A percentile compares a stretch with the other conserved stretches of the same genome.
Evolutionary conservation across 1,140 invertebrate genomes (phyloP).

Genomic region (Propsilocerus akamusi): DNA sequence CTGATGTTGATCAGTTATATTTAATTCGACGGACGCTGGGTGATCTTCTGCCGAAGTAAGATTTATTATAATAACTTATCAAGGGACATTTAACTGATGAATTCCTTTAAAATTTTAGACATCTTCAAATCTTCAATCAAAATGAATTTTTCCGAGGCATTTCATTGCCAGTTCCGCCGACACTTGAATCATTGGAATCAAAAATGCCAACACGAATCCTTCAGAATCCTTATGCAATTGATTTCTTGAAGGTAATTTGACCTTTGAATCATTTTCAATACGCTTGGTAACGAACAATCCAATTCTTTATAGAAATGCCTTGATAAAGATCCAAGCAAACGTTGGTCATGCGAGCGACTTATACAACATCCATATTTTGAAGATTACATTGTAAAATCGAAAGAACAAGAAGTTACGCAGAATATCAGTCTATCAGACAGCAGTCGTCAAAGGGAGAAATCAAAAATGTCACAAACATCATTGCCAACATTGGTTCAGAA

Average conservation of each 20-base stretch:
- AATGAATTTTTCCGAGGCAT: conserved; percentile 90
- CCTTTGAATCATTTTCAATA: conserved; percentile 1
- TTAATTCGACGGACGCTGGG: conserved; percentile 81
- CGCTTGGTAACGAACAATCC: background rate
- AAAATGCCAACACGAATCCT: conserved; percentile 54
- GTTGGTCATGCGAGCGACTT: conserved; percentile 82
- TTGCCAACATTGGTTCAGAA: background rate
- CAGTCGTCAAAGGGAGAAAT: background rate
- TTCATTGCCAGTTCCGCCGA: conserved; percentile 77
- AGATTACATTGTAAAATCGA: conserved; percentile 22
- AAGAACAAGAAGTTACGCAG: conserved; percentile 15
- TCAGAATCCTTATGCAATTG: conserved; percentile 45
- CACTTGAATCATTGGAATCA: conserved; percentile 62
- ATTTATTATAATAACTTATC: background rate
- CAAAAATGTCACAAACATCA: background rate
- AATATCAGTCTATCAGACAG: background rate
- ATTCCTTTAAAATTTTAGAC: conserved; percentile 34
- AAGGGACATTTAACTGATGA: background rate
- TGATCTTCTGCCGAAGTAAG: conserved; percentile 53
- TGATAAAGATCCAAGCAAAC: conserved; percentile 79
- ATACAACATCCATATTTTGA: conserved; percentile 49
- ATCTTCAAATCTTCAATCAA: conserved; percentile 86
- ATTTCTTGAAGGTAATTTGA: conserved; percentile 64
- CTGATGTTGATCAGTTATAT: conserved; percentile 95
- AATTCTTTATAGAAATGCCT: conserved; percentile 60